These are phyloP conservation scores for Egretta garzetta DNA, from an alignment of 2,113 vertebrate genomes.

Conservation along the genomic window DNA sequence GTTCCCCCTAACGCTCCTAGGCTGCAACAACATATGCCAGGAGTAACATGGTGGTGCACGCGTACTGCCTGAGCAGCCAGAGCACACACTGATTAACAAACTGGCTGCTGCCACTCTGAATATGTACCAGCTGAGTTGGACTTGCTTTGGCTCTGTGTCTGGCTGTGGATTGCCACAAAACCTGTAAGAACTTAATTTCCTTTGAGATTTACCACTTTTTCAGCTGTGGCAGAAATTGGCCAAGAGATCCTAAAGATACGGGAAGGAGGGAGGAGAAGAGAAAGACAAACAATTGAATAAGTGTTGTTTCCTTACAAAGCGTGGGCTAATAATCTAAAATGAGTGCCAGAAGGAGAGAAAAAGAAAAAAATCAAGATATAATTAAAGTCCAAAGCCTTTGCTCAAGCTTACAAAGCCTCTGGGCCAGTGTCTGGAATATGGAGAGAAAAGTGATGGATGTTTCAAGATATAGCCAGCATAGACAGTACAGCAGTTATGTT, in stretches of 20 bases:
- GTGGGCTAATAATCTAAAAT: neutral
- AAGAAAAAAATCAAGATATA: neutral
- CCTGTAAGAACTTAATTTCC: neutral
- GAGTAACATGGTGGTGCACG: accelerated
- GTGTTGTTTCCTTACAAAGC: neutral
- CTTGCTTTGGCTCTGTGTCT: neutral
- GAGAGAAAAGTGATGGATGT: neutral
- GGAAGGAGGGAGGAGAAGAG: neutral
- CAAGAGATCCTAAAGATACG: neutral
- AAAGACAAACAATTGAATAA: neutral
- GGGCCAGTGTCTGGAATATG: neutral
- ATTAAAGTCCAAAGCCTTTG: neutral
- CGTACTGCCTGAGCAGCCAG: neutral
- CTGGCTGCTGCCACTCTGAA: neutral
- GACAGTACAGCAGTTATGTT: neutral
- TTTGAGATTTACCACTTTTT: neutral
- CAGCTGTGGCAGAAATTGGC: neutral
- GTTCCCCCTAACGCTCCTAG: neutral
- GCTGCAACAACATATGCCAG: accelerated
- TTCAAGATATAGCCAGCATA: neutral
- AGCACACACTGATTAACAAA: accelerated
- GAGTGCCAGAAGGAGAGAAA: neutral
- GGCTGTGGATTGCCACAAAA: neutral
- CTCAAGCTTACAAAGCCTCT: neutral
- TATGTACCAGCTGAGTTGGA: neutral